A percentile compares a stretch with the other conserved stretches of the same genome.
These are phyloP conservation scores for Lordiphosa fenestrarum DNA, from an alignment of 2,888 invertebrate species.

Conservation along the genomic window DNA sequence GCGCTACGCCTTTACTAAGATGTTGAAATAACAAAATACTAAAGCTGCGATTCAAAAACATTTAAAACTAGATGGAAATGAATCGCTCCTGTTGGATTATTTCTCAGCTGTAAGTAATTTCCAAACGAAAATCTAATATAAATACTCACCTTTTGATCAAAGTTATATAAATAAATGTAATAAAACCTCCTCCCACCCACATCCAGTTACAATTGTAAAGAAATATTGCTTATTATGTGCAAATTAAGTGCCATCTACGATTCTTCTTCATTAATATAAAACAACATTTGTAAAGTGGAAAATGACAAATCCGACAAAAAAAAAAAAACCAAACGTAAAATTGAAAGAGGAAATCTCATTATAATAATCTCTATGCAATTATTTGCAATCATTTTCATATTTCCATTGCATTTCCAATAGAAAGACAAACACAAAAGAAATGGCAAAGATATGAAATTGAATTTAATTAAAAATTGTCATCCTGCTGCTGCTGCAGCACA, in stretches of 20 bases:
- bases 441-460: conserved; percentile 35
- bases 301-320: not conserved
- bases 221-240: too few relatives aligned
- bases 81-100: too few relatives aligned
- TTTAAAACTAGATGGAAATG: too few relatives aligned
- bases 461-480: conserved; percentile 66
- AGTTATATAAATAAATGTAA: not conserved
- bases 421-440: conserved; percentile 35
- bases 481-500: conserved; percentile 16
- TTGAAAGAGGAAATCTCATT: conserved; percentile 13
- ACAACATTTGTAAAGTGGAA: not conserved
- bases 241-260: too few relatives aligned
- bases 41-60: too few relatives aligned
- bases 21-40: too few relatives aligned
- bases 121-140: too few relatives aligned
- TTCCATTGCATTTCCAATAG: conserved; percentile 13
- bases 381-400: conserved; percentile 33
- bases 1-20: too few relatives aligned
- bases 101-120: too few relatives aligned
- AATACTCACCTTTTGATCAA: too few relatives aligned
- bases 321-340: not conserved
- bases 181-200: not conserved
- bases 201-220: too few relatives aligned
- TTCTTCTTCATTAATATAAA: too few relatives aligned
- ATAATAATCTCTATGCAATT: conserved; percentile 30